A percentile compares a stretch with the other conserved stretches of the same genome.
Conservation (phyloP, 2,797 vertebrate genomes). For the Odontamblyopus lacepedii region DNA sequence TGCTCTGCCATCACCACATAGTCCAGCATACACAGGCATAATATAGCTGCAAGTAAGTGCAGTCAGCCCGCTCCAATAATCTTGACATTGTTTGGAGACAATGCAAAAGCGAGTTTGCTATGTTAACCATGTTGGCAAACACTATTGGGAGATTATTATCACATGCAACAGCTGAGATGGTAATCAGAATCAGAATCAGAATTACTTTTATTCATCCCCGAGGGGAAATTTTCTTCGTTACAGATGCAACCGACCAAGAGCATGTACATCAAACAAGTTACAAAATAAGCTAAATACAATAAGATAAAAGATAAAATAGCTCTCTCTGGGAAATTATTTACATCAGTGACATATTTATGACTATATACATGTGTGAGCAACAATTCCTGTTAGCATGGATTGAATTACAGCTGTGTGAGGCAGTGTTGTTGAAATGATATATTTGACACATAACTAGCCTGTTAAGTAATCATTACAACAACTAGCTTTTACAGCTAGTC, state of each 20-base stretch:
- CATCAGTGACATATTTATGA: too few relatives aligned
- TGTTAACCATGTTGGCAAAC: slow-evolving; percentile 45
- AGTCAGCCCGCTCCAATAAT: slow-evolving; percentile 20
- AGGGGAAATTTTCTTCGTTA: too few relatives aligned
- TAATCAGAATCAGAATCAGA: too few relatives aligned
- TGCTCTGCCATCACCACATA: slow-evolving; percentile 17
- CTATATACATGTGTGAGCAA: too few relatives aligned
- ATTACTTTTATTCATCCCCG: too few relatives aligned
- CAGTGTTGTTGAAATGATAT: slow-evolving; percentile 12
- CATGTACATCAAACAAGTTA: too few relatives aligned
- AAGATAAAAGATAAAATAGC: too few relatives aligned
- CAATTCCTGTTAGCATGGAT: slow-evolving; percentile 34
- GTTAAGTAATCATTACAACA: not conserved
- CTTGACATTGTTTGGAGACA: slow-evolving; percentile 40
- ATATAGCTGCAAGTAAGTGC: slow-evolving; percentile 16
- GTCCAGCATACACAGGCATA: not conserved
- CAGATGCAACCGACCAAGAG: too few relatives aligned
- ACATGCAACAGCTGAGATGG: slow-evolving; percentile 41
- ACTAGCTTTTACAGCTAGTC: not conserved
- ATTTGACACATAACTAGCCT: not conserved
- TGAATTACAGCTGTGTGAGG: slow-evolving; percentile 33
- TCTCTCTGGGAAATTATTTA: too few relatives aligned
- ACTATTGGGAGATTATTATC: slow-evolving; percentile 35
- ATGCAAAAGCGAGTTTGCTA: slow-evolving; percentile 33
- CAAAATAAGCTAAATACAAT: too few relatives aligned